Conservation (phyloP, 92 coral and sea anemone genomes). For the Phenganax marumi region DNA sequence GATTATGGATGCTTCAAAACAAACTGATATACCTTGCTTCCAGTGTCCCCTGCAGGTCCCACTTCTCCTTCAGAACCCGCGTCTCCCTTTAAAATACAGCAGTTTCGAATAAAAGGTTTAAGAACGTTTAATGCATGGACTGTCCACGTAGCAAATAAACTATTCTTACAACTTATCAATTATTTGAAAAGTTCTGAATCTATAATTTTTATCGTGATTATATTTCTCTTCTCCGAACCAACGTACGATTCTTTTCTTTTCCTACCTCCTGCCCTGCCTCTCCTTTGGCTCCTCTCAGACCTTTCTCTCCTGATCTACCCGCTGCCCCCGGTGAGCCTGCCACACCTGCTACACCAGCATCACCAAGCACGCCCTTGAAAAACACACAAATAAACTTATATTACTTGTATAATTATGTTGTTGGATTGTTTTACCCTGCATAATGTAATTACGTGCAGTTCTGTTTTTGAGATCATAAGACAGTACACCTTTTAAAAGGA, state of each 20-base stretch:
- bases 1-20: neutral
- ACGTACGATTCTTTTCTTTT: neutral
- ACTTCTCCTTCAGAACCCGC: conserved; percentile 1
- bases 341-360: conserved; percentile 4
- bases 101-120: too few species aligned
- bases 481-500: too few species aligned
- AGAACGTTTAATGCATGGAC: too few species aligned
- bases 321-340: conserved; percentile 12
- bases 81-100: conserved; percentile 1
- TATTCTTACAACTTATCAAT: neutral
- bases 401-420: too few species aligned
- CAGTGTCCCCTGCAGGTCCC: conserved; percentile 2
- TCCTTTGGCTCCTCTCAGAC: neutral
- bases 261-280: conserved; percentile 3
- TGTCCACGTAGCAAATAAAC: too few species aligned
- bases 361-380: conserved; percentile 21
- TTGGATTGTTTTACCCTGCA: too few species aligned
- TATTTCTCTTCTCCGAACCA: neutral
- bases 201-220: neutral
- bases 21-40: conserved; percentile 4
- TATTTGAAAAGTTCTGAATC: neutral
- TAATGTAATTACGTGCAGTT: too few species aligned
- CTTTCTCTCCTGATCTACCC: conserved; percentile 2
- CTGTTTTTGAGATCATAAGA: too few species aligned
- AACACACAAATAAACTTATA: neutral